A percentile compares a stretch with the other conserved stretches of the same genome.
These are phyloP conservation scores for Gymnodraco acuticeps DNA, from an alignment of 2,797 vertebrate genomes.

Conservation along the genomic window DNA sequence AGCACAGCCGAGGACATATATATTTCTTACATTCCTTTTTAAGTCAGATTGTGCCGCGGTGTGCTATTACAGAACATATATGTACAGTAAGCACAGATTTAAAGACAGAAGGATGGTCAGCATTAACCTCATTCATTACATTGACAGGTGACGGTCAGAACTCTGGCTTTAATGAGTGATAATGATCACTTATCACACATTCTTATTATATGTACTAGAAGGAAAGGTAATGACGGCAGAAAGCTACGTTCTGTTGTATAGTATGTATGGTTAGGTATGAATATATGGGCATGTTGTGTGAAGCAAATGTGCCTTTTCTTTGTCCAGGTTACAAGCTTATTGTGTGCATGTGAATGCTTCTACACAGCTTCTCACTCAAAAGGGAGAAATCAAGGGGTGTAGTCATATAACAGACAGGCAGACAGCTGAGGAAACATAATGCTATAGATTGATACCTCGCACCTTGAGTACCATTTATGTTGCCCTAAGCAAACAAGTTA, in stretches of 20 bases:
- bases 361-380: constrained; percentile 3
- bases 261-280: background rate
- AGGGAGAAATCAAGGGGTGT: constrained; percentile 24
- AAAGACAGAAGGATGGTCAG: background rate
- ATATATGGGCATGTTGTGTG: background rate
- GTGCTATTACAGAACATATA: background rate
- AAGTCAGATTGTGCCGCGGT: background rate
- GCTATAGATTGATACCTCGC: constrained; percentile 58
- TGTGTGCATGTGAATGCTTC: background rate
- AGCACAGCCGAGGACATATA: background rate
- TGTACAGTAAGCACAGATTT: background rate
- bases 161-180: background rate
- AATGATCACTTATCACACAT: background rate
- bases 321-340: background rate
- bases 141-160: background rate
- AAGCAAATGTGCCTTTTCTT: background rate
- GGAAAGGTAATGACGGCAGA: background rate
- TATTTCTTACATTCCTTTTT: background rate
- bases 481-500: too few relatives aligned
- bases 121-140: background rate
- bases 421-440: constrained; percentile 65
- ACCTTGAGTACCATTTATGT: background rate
- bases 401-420: constrained; percentile 52
- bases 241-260: background rate
- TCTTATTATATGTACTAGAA: background rate